Evolutionary conservation across 1,140 invertebrate species (phyloP), one percentile per base, ranked within the genome.

Genomic region (Gonatopus flavifemur): DNA sequence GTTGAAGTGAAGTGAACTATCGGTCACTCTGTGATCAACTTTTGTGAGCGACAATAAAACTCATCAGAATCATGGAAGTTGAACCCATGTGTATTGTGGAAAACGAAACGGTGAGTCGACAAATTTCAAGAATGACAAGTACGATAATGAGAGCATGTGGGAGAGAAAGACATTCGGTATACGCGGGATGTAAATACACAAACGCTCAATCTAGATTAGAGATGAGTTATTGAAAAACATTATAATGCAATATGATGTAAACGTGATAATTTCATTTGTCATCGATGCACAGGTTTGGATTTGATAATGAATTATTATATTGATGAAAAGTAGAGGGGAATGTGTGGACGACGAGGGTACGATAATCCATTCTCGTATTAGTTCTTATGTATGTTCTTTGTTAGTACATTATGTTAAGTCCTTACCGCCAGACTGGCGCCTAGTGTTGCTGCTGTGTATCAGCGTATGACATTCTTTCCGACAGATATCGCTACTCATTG

Each of bases 61-160:
- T 25, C 7, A 43, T 22, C 4, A 1, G 18, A 31, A 18, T 39
- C 35, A 76, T 76, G 73, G 73, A 76, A 8, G 62, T 74, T 20
- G 72, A 76, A 46, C 66, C 66, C 3, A 57, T 69, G 65, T 72
- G 69, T 48, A 63, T 73, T 32, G 68, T 46, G 13, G 72, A 76
- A 52, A 76, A 76, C 41, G 73, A 76, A 36, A 71, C 62, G 73
- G 73, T 76, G 56, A 76, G 72, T 70, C 21, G 42, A 39, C 35
- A 33, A 47, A 35, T 60, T 51, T 24, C 18, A 21, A 10, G 38
- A 40, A 46, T 15, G 21, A 37, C n/a, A n/a, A n/a, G n/a, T n/a
- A n/a, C n/a, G n/a, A n/a, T n/a, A n/a, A n/a, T n/a, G 30, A 41
- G 13, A 18, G 30, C 28, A 40, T 22, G 43, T 33, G n/a, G n/a